These are phyloP conservation scores for Morone saxatilis DNA, from an alignment of 2,113 vertebrate species.

Conservation along the genomic window DNA sequence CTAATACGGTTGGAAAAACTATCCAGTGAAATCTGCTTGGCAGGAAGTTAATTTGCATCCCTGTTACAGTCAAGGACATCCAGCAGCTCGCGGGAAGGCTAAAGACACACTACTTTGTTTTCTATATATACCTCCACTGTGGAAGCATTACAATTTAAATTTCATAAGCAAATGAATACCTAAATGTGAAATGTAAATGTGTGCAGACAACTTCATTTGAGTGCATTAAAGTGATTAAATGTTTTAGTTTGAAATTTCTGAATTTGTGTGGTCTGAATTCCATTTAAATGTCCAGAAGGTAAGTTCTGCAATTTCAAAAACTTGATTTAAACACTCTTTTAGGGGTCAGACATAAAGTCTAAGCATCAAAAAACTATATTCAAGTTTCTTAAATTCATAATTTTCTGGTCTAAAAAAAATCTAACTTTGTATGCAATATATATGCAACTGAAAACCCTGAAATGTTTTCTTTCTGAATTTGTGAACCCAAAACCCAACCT, in stretches of 20 bases:
- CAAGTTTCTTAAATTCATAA: too few relatives aligned
- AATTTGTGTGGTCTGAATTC: background rate
- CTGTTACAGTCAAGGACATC: slow-evolving; percentile 39
- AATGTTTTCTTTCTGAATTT: too few relatives aligned
- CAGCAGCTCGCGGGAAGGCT: slow-evolving; percentile 20
- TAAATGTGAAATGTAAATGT: background rate
- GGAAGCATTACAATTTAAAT: background rate
- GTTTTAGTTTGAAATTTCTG: slow-evolving; percentile 10
- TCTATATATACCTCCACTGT: background rate
- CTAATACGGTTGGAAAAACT: slow-evolving; percentile 18
- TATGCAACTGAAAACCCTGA: too few relatives aligned
- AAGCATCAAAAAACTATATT: too few relatives aligned
- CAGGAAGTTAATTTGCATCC: slow-evolving; percentile 44
- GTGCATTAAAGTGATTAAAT: background rate
- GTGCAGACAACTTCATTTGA: background rate
- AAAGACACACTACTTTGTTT: background rate
- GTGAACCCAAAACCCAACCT: too few relatives aligned
- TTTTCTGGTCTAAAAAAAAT: too few relatives aligned
- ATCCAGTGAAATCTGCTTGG: slow-evolving; percentile 28
- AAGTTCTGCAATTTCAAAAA: background rate
- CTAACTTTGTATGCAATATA: too few relatives aligned
- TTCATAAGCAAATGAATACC: background rate
- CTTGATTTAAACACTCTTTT: too few relatives aligned
- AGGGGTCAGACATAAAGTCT: background rate
- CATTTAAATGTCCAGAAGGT: background rate